A percentile compares a stretch with the other conserved stretches of the same genome.
phyloP scores from a whole-genome alignment of 2,888 invertebrate species.

The Helleia helle region DNA sequence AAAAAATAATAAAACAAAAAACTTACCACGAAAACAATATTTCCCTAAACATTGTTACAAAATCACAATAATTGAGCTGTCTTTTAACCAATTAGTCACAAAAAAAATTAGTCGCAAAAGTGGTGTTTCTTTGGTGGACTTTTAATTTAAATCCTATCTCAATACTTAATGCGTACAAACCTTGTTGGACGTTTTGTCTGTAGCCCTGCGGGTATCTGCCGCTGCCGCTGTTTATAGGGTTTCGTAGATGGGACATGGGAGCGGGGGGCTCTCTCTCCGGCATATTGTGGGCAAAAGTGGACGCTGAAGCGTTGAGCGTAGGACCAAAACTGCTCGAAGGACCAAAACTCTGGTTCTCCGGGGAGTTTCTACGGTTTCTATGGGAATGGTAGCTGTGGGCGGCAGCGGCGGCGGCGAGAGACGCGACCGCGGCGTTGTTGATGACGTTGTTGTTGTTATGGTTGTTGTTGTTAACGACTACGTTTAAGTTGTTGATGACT shows the following conservation, averaged over 20 bases:
- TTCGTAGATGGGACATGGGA: constrained; percentile 64
- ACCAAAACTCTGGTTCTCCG: constrained; percentile 56
- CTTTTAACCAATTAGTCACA: constrained; percentile 56
- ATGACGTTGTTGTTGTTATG: constrained; percentile 70
- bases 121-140: constrained; percentile 57
- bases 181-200: constrained; percentile 65
- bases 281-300: constrained; percentile 53
- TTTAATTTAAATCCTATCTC: constrained; percentile 57
- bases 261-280: constrained; percentile 58
- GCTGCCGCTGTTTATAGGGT: constrained; percentile 57
- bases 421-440: constrained; percentile 67
- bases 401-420: constrained; percentile 64
- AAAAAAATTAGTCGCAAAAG: constrained; percentile 48
- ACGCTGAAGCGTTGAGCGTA: constrained; percentile 56
- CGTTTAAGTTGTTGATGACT: constrained; percentile 66
- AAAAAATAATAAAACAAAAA: constrained; percentile 27
- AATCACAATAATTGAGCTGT: constrained; percentile 56
- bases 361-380: constrained; percentile 61
- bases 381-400: constrained; percentile 65
- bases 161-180: constrained; percentile 51
- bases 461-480: constrained; percentile 70
- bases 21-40: constrained; percentile 50
- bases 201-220: constrained; percentile 63
- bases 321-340: constrained; percentile 57
- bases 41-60: constrained; percentile 24